These are phyloP conservation scores for Actinemys pallida DNA, from an alignment of 2,113 vertebrate genomes.

Conservation along the genomic window DNA sequence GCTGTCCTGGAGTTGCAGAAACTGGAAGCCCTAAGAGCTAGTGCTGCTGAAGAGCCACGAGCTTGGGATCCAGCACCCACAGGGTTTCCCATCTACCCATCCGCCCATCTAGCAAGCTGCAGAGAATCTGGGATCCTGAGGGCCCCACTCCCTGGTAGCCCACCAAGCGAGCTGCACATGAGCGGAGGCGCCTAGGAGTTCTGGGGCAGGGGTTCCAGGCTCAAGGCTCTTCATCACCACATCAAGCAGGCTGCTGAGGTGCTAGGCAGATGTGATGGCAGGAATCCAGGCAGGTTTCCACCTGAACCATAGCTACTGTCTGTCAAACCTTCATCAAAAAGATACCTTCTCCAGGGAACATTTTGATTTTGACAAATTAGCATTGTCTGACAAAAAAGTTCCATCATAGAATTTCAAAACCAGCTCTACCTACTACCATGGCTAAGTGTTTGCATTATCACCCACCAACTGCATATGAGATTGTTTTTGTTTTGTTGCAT, in stretches of 20 bases:
- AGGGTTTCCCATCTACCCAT: not conserved
- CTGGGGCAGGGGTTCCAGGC: not conserved
- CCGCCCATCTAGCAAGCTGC: not conserved
- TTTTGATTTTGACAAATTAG: not conserved
- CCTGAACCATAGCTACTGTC: not conserved
- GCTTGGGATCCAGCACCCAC: not conserved
- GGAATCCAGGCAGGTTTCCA: not conserved
- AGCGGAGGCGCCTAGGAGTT: not conserved
- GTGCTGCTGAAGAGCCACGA: not conserved
- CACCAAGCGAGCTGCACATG: not conserved
- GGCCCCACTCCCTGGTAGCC: not conserved
- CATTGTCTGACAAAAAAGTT: not conserved
- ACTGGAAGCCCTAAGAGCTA: not conserved
- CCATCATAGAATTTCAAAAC: not conserved
- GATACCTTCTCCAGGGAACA: not conserved
- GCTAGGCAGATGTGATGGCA: not conserved
- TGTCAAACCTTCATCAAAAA: not conserved
- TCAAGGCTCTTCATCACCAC: not conserved
- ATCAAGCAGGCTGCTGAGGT: not conserved
- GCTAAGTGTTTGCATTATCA: not conserved
- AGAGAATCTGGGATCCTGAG: not conserved
- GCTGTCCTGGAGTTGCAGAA: not conserved
- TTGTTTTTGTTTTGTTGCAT: not conserved
- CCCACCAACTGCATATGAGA: not conserved
- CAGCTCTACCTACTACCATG: not conserved